These are phyloP conservation scores for Protobothrops flavoviridis DNA, from an alignment of 2,113 vertebrate genomes.

Conservation along the genomic window DNA sequence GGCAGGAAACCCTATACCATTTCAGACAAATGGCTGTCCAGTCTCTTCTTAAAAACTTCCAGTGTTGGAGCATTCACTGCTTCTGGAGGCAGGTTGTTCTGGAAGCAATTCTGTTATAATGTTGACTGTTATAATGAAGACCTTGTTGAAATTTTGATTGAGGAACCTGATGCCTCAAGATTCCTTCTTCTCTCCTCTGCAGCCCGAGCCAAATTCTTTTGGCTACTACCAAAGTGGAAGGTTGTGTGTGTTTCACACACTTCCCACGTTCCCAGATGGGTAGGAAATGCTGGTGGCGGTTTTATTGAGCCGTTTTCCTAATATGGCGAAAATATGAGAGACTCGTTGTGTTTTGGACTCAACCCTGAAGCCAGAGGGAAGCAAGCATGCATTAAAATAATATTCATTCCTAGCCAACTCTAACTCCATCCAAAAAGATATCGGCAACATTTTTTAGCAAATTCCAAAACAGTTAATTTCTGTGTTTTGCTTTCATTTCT, in stretches of 20 bases:
- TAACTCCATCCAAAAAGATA: background rate
- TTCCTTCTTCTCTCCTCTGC: background rate
- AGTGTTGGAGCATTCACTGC: no score
- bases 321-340: background rate
- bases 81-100: no score
- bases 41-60: no score
- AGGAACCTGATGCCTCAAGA: background rate
- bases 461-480: background rate
- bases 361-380: background rate
- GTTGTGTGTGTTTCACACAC: background rate
- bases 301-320: background rate
- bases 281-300: background rate
- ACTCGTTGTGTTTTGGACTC: background rate
- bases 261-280: background rate
- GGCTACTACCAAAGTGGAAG: background rate
- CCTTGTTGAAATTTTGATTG: background rate
- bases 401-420: background rate
- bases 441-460: background rate
- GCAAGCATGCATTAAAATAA: background rate
- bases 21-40: no score
- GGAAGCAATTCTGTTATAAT: background rate
- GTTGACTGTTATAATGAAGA: background rate
- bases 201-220: background rate
- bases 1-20: no score
- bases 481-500: background rate